phyloP scores from a whole-genome alignment of 2,888 invertebrate genomes.

The Scaptomyza tumidula region DNA sequence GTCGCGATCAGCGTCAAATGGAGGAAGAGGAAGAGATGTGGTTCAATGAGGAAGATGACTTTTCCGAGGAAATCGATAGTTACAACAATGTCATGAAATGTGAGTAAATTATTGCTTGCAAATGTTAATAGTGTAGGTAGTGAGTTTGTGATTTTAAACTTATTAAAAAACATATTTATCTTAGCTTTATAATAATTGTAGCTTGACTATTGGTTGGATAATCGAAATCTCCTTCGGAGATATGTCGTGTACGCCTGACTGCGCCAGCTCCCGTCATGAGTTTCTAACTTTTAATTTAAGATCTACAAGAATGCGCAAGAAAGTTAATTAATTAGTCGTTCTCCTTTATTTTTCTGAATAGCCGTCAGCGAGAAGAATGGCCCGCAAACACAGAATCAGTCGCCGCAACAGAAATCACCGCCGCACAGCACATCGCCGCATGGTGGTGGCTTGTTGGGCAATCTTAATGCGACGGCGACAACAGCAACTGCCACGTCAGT shows the following conservation, averaged over 20 bases:
- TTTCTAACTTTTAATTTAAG: background rate
- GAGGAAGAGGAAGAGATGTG: constrained; percentile 99
- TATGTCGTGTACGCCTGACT: background rate
- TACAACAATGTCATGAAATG: constrained; percentile 84
- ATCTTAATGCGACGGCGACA: constrained; percentile 78
- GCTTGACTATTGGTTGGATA: background rate
- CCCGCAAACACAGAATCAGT: constrained; percentile 78
- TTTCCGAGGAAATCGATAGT: constrained; percentile 89
- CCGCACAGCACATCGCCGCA: constrained; percentile 79
- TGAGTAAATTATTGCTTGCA: constrained; percentile 56
- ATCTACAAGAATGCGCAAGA: background rate
- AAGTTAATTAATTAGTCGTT: background rate
- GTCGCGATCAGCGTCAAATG: constrained; percentile 95
- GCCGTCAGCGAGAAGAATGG: constrained; percentile 83
- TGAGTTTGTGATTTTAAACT: too few relatives aligned
- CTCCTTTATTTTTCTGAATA: constrained; percentile 17
- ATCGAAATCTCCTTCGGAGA: background rate
- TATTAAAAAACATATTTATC: too few relatives aligned
- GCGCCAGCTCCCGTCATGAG: background rate
- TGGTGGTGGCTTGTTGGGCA: constrained; percentile 72
- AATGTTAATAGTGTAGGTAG: background rate
- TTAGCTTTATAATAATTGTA: too few relatives aligned
- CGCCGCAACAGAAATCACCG: constrained; percentile 74
- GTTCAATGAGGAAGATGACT: constrained; percentile 98
- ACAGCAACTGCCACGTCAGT: constrained; percentile 72